phyloP scores from a whole-genome alignment of 2,113 vertebrate genomes.

The Oncorhynchus nerka region DNA sequence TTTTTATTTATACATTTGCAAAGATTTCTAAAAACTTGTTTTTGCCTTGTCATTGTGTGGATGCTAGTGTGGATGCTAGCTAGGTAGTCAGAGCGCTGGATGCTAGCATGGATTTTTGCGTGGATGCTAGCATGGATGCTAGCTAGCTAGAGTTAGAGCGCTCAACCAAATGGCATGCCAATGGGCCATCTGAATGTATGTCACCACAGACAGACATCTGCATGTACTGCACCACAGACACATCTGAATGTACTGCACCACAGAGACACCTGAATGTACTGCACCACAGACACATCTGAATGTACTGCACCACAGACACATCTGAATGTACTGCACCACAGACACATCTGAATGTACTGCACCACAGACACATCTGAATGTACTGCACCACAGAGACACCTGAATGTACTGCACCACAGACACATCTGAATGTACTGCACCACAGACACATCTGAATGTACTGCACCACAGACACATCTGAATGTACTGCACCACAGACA shows the following conservation, averaged over 20 bases:
- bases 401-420: not conserved
- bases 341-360: too few relatives aligned
- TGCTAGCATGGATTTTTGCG: too few relatives aligned
- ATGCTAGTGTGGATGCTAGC: constrained; percentile 6
- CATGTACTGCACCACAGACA: constrained; percentile 6
- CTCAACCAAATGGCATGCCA: constrained; percentile 17
- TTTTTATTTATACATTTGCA: too few relatives aligned
- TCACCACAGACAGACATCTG: not conserved
- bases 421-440: constrained; percentile 13
- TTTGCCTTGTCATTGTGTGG: constrained; percentile 14
- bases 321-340: not conserved
- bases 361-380: too few relatives aligned
- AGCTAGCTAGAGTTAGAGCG: not conserved
- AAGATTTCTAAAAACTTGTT: too few relatives aligned
- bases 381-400: too few relatives aligned
- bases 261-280: not conserved
- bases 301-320: constrained; percentile 15
- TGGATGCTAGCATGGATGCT: too few relatives aligned
- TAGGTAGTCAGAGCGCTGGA: too few relatives aligned
- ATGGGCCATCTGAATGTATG: constrained; percentile 11
- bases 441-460: too few relatives aligned
- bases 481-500: too few relatives aligned
- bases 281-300: too few relatives aligned
- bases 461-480: too few relatives aligned
- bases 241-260: constrained; percentile 4